phyloP scores from a whole-genome alignment of 2,797 vertebrate species.

The Geotria australis region DNA sequence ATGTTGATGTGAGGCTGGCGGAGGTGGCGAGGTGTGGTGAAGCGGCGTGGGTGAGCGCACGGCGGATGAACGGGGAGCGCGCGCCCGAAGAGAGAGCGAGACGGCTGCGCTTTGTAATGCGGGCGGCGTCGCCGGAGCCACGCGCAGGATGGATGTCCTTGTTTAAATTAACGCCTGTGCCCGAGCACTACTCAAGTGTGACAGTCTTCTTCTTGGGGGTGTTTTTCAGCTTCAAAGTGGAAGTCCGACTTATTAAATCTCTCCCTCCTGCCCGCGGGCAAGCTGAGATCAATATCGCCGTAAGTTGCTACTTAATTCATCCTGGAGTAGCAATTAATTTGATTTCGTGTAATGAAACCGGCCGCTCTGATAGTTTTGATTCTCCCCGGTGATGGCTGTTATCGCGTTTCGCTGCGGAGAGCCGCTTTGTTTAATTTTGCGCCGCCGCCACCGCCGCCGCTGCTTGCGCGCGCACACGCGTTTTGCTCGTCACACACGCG shows the following conservation, averaged over 20 bases:
- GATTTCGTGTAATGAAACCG: not conserved
- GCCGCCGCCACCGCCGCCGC: too few relatives aligned
- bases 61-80: not conserved
- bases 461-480: too few relatives aligned
- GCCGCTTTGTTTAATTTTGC: too few relatives aligned
- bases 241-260: not conserved
- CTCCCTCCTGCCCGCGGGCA: not conserved
- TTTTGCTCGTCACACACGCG: not conserved
- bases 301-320: not conserved
- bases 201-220: too few relatives aligned
- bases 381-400: not conserved
- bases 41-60: not conserved
- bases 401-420: not conserved
- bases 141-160: too few relatives aligned
- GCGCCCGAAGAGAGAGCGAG: not conserved
- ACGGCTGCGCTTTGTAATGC: not conserved
- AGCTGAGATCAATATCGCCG: not conserved
- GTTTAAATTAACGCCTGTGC: too few relatives aligned
- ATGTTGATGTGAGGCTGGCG: not conserved
- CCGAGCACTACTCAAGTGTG: too few relatives aligned
- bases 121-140: too few relatives aligned
- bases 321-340: not conserved
- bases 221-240: too few relatives aligned
- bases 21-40: not conserved
- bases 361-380: not conserved